phyloP scores from a whole-genome alignment of 2,888 invertebrate genomes.

The Drosophila seclusa region DNA sequence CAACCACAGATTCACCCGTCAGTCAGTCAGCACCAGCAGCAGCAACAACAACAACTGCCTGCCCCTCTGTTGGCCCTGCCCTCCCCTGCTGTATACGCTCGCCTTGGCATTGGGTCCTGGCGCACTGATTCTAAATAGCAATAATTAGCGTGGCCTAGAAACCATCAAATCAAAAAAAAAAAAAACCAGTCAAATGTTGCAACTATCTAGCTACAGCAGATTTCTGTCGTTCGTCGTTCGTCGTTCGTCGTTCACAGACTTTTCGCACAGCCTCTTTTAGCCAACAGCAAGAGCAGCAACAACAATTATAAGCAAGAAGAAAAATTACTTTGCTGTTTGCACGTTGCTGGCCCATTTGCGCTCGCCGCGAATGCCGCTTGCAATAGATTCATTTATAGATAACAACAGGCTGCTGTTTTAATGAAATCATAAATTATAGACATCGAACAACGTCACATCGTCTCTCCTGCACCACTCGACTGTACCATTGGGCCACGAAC shows the following conservation, averaged over 20 bases:
- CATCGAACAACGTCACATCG: slow-evolving; percentile 57
- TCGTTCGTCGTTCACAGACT: slow-evolving; percentile 24
- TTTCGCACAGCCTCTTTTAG: slow-evolving; percentile 51
- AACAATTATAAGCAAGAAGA: slow-evolving; percentile 76
- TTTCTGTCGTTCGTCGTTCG: slow-evolving; percentile 36
- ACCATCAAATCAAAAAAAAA: slow-evolving; percentile 66
- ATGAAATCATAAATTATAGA: slow-evolving; percentile 84
- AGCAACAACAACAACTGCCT: neutral
- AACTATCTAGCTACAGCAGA: slow-evolving; percentile 54
- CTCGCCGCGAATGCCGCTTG: slow-evolving; percentile 40
- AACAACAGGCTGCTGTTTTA: slow-evolving; percentile 82
- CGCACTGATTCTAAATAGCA: slow-evolving; percentile 78
- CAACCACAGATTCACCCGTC: slow-evolving; percentile 34
- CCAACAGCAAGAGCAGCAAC: slow-evolving; percentile 16
- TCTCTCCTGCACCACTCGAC: neutral
- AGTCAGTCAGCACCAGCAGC: slow-evolving; percentile 9
- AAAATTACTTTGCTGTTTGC: slow-evolving; percentile 81
- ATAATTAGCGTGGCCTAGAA: slow-evolving; percentile 81
- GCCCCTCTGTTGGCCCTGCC: neutral
- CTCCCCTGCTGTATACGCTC: slow-evolving; percentile 1
- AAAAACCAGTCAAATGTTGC: slow-evolving; percentile 57
- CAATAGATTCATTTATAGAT: slow-evolving; percentile 83
- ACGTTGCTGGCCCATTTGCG: slow-evolving; percentile 76
- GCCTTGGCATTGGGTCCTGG: slow-evolving; percentile 58
- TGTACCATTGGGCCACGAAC: neutral